Evolutionary conservation across 2,888 invertebrate species (phyloP).

Genomic region (Drosophila kambysellisi): DNA sequence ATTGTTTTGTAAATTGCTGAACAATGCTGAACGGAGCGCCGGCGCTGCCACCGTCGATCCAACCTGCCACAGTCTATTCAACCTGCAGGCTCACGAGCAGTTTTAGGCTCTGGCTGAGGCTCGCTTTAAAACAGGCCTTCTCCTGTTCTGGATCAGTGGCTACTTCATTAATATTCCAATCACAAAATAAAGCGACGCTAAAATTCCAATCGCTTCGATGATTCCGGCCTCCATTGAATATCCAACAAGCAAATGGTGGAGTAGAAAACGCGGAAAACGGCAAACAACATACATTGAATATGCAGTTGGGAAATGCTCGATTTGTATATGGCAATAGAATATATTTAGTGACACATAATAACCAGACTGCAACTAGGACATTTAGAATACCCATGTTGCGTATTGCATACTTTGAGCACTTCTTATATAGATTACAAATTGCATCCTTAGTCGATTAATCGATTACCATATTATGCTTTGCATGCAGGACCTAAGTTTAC

Average conservation of each 20-base stretch:
- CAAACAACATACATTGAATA: neutral
- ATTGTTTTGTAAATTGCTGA: slow-evolving; percentile 68
- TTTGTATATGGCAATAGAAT: too few relatives aligned
- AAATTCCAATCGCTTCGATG: slow-evolving; percentile 33
- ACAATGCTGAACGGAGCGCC: slow-evolving; percentile 70
- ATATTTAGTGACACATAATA: too few relatives aligned
- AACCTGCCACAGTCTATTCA: neutral
- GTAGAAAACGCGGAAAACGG: neutral
- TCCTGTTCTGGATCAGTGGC: neutral
- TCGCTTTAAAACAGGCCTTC: neutral
- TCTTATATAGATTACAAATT: too few relatives aligned
- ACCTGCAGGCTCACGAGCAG: neutral
- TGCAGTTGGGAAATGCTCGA: neutral
- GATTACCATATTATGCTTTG: neutral
- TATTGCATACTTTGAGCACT: neutral
- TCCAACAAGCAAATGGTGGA: neutral
- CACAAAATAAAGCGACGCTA: slow-evolving; percentile 39
- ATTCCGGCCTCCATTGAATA: slow-evolving; percentile 23
- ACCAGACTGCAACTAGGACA: too few relatives aligned
- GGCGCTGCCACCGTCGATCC: slow-evolving; percentile 61
- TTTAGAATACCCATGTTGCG: neutral
- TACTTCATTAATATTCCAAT: slow-evolving; percentile 57
- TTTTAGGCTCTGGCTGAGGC: slow-evolving; percentile 1
- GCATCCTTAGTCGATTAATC: neutral
- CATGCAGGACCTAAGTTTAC: neutral